Evolutionary conservation across 2,113 vertebrate species (phyloP), one percentile per base, ranked within the genome.

Genomic region (Percopsis transmontana): DNA sequence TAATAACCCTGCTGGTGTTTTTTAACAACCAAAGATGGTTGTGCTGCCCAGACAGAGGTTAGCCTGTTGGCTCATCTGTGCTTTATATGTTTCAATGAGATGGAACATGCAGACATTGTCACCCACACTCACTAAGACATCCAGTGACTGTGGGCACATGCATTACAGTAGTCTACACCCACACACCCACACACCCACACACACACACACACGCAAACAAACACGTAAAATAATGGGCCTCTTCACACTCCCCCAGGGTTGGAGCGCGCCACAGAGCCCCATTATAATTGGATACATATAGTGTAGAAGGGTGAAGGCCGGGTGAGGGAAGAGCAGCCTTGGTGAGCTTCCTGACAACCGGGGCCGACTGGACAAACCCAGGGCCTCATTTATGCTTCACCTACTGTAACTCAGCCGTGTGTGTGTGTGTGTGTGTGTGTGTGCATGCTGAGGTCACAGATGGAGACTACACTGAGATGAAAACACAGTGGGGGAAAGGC

Each of bases 201-300:
- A 77, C 42, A 73, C 24, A 68, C 40, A 69, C 56, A 11, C 55
- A 72, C 55, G 62, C 27, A 33, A 4, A 33, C 2, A 33, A 4
- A 33, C 27, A 33, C 27, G 8, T 7, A 33, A 4, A 38, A 38
- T 38, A 61, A 61, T 44, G 66, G 44, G 73, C 62, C 63, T 60
- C 21, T 53, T 40, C 61, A 64, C 69, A 62, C 68, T 54, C 51
- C 69, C n/a, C 61, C 2, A 58, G 1, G 76, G 66, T 72, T 67
- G 50, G 63, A 72, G 68, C 55, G 65, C 69, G 70, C 39, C 60
- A 69, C 44, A 70, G 50, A 56, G 39, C 59, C 33, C 38, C 0
- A 18, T 20, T 78, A 58, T 88, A 85, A 90, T 85, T 83, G 58
- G 82, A 70, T 39, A 66, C 58, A 53, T 76, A 63, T 74, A 74